Base-by-base conservation (phyloP, 2,888 invertebrate genomes). In the Drosophila limbata region DNA sequence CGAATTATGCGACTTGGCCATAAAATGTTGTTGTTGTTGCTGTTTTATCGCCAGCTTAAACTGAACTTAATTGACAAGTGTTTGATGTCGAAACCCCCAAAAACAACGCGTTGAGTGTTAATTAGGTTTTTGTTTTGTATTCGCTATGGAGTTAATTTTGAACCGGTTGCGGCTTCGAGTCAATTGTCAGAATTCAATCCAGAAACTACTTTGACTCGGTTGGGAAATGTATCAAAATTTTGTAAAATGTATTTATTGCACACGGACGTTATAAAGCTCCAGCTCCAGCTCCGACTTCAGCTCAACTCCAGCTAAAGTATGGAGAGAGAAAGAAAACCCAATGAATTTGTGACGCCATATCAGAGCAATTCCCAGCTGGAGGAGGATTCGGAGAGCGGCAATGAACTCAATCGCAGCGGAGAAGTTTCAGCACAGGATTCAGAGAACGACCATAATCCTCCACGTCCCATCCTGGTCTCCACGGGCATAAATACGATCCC, bases 161-260 rank as follows among this genome's bases (percentile, higher is more conserved):
- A 79, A 66, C 76, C 70, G 76, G 62, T 76, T 64, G 39, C 33
- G 8, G 31, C 60, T 35, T 57, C n/a, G 79, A 42, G n/a, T 45
- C 19, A 62, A 37, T 19, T 75, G 76, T 76, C 76, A 79, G 57
- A 25, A 35, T 48, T 25, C n/a, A 55, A 61, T 63, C 51, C 37
- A 65, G 47, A 69, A 42, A 33, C 42, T 44, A 42, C 35, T 55
- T 33, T 19, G 31, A 71, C 45, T 47, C 52, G 40, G 73, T 72
- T 62, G 37, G 67, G 70, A 77, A 77, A 79, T 86, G 81, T 73
- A 45, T 19, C 57, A 55, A 84, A 86, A 76, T 78, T 72, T 72
- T 57, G 13, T 70, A 81, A 79, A 81, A 84, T 84, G 89, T 68
- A 66, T 73, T 51, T 66, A 44, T 52, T 39, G 55, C 37, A 50